These are phyloP conservation scores for Drosophila takahashii DNA, from an alignment of 1,140 invertebrate species.

Conservation along the genomic window DNA sequence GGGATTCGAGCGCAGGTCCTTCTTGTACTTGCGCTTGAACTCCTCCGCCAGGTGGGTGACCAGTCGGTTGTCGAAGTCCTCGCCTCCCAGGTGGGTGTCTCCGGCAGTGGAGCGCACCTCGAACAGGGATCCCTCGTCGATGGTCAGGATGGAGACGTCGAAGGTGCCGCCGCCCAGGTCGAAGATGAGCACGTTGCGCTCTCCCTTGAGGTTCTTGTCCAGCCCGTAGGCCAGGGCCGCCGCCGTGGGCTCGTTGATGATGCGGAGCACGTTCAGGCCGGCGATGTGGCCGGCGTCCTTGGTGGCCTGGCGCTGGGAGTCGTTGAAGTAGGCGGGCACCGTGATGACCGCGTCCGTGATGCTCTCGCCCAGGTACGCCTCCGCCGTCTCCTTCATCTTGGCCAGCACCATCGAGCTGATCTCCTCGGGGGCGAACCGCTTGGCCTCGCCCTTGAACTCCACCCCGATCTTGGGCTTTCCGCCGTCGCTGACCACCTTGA, in stretches of 20 bases:
- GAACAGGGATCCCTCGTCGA: conserved; percentile 93
- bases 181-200: conserved; percentile 90
- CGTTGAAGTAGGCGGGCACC: conserved; percentile 88
- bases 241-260: conserved; percentile 91
- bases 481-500: conserved; percentile 88
- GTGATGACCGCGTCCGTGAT: conserved; percentile 88
- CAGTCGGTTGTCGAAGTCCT: conserved; percentile 92
- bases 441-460: conserved; percentile 90
- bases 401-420: conserved; percentile 91
- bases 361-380: conserved; percentile 90
- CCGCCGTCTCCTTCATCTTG: conserved; percentile 93
- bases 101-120: conserved; percentile 92
- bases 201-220: conserved; percentile 91
- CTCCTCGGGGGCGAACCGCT: conserved; percentile 91
- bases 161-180: conserved; percentile 91
- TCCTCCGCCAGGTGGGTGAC: conserved; percentile 91
- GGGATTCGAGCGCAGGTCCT: conserved; percentile 90
- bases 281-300: conserved; percentile 89
- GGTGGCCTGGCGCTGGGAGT: conserved; percentile 88
- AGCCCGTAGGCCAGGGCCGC: conserved; percentile 91
- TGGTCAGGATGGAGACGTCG: conserved; percentile 94
- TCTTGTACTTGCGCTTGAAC: conserved; percentile 94
- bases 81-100: conserved; percentile 90
- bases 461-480: conserved; percentile 90
- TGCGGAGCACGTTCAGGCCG: conserved; percentile 89